A percentile compares a stretch with the other conserved stretches of the same genome.
Evolutionary conservation across 37 sponge, comb jelly and placozoan species (phyloP).

Genomic region (Halisarca cf. caerulea): DNA sequence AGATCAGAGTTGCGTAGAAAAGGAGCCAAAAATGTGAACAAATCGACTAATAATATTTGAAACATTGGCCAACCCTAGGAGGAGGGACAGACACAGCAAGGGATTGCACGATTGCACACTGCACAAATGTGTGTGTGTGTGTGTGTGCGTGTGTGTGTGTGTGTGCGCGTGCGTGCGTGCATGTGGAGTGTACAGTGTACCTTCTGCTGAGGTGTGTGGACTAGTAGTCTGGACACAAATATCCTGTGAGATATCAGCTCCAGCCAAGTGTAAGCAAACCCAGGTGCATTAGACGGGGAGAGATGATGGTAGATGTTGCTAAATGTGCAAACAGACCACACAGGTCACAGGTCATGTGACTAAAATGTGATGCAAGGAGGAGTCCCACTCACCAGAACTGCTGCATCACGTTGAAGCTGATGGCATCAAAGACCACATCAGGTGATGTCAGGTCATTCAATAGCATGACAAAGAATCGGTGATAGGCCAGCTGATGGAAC

Average conservation of each 20-base stretch:
- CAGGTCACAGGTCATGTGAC: not conserved
- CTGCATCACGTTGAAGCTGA: conserved; percentile 82
- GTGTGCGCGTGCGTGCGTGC: not conserved
- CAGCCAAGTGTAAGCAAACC: conserved; percentile 98
- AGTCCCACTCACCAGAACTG: conserved; percentile 73
- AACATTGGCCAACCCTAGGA: conserved; percentile 93
- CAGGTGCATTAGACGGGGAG: conserved; percentile 86
- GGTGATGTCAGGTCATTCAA: conserved; percentile 89
- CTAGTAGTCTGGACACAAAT: conserved; percentile 85
- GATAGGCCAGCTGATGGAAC: conserved; percentile 98
- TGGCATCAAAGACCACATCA: conserved; percentile 92
- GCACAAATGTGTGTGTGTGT: not conserved
- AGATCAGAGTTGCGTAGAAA: conserved; percentile 98
- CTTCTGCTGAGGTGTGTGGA: conserved; percentile 89
- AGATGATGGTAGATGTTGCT: conserved; percentile 90
- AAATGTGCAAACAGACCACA: not conserved
- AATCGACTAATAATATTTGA: conserved; percentile 93
- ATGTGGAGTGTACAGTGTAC: conserved; percentile 35
- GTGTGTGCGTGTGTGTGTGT: too few relatives aligned
- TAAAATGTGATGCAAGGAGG: not conserved
- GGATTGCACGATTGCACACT: not conserved
- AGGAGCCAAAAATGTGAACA: conserved; percentile 96
- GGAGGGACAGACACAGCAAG: not conserved
- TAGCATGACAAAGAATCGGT: conserved; percentile 97
- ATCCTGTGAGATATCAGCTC: conserved; percentile 95